Percentiles rank a stretch among this genome's conserved stretches.
Conservation (phyloP, 2,113 vertebrate species). For the Corvus hawaiiensis region DNA sequence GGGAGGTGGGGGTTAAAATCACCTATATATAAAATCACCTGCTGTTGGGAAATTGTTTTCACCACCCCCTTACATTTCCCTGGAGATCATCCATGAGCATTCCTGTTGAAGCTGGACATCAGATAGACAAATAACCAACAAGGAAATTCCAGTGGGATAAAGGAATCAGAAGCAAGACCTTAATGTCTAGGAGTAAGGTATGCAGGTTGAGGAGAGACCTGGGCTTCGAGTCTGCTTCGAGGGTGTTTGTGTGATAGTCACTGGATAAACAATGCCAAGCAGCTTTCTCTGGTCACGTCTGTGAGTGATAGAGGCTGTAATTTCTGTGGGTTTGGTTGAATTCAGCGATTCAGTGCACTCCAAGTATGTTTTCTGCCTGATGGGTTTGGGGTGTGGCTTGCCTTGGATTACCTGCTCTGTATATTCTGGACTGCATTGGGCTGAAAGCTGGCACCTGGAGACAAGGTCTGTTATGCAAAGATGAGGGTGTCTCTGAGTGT, state of each 20-base stretch:
- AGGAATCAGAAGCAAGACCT: neutral
- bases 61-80: neutral
- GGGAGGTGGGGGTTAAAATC: neutral
- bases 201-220: neutral
- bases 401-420: neutral
- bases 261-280: neutral
- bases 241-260: neutral
- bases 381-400: neutral
- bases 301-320: neutral
- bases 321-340: neutral
- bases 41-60: neutral
- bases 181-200: neutral
- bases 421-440: neutral
- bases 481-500: neutral
- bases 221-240: neutral
- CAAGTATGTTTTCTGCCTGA: neutral
- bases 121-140: neutral
- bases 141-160: neutral
- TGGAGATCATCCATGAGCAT: neutral
- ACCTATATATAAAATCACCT: neutral
- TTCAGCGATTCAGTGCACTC: neutral
- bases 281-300: neutral
- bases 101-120: neutral
- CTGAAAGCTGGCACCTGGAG: neutral
- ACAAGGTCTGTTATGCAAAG: neutral